phyloP scores from a whole-genome alignment of 1,140 invertebrate species.

The Ceratosolen fusciceps region DNA sequence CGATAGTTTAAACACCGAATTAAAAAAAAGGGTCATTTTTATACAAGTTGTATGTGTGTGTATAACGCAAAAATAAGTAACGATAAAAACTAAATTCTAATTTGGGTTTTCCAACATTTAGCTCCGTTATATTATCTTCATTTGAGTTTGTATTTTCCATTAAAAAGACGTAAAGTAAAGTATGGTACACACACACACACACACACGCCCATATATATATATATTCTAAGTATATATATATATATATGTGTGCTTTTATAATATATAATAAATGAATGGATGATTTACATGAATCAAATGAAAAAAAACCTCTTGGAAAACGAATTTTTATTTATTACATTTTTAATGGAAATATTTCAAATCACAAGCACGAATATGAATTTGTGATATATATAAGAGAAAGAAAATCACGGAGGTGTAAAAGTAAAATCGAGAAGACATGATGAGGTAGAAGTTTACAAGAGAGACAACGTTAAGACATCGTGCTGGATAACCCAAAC shows the following conservation, averaged over 20 bases:
- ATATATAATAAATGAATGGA: neutral
- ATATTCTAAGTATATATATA: neutral
- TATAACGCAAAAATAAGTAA: constrained; percentile 15
- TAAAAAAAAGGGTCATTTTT: constrained; percentile 15
- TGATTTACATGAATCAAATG: neutral
- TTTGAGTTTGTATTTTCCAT: neutral
- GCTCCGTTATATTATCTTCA: neutral
- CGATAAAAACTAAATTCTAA: constrained; percentile 19
- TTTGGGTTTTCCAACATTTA: constrained; percentile 37
- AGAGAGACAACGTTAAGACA: neutral
- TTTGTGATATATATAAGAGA: no score
- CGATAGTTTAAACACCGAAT: constrained; percentile 22
- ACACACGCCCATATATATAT: neutral
- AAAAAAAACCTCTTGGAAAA: neutral
- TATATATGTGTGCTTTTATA: neutral
- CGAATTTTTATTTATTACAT: neutral
- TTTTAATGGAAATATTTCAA: neutral
- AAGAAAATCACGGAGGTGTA: neutral
- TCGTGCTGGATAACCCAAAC: constrained; percentile 40
- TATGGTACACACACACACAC: no score
- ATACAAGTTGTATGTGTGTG: constrained; percentile 12
- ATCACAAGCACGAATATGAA: no score
- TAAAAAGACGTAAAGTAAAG: neutral
- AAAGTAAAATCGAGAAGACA: neutral
- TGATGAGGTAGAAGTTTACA: neutral